Evolutionary conservation across 2,113 vertebrate species (phyloP).

Genomic region (Gracilinanus agilis): DNA sequence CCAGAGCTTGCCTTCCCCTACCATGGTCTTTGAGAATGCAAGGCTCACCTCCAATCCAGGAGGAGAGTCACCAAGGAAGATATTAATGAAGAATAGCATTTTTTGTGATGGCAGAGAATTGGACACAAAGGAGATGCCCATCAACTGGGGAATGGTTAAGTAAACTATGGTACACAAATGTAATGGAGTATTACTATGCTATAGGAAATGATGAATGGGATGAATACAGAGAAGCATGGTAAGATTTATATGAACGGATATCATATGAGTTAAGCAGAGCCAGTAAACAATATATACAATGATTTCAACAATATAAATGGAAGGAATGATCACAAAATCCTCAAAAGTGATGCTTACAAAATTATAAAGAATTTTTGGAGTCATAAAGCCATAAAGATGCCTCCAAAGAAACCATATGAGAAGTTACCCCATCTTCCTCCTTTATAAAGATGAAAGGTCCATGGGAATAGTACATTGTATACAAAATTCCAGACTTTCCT

Average conservation of each 20-base stretch:
- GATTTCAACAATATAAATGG: not conserved
- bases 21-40: not conserved
- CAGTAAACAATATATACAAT: not conserved
- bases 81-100: not conserved
- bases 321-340: not conserved
- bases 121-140: not conserved
- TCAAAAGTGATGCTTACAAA: not conserved
- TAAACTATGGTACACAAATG: not conserved
- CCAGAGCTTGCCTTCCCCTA: not conserved
- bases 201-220: not conserved
- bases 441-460: not conserved
- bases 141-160: not conserved
- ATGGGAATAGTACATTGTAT: not conserved
- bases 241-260: not conserved
- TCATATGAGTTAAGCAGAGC: not conserved
- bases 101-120: not conserved
- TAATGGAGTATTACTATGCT: not conserved
- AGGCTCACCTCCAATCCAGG: not conserved
- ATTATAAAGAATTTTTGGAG: not conserved
- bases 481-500: not conserved
- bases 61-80: not conserved
- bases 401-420: not conserved
- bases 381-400: no score
- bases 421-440: not conserved
- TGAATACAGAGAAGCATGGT: not conserved